Base-by-base conservation (phyloP, 2,113 vertebrate genomes). In the Orthochromis malagaraziensis region DNA sequence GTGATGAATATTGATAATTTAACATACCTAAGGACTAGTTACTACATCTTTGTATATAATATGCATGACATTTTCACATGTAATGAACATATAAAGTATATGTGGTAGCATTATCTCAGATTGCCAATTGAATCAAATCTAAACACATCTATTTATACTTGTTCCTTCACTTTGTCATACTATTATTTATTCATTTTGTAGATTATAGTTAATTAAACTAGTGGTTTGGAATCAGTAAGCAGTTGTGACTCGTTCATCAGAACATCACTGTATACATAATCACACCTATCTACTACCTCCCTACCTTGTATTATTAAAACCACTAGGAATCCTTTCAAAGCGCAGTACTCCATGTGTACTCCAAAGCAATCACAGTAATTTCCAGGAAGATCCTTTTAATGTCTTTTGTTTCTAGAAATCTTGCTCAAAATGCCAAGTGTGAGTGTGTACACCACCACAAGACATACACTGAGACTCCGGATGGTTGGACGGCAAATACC, bases 301-400 rank as follows among this genome's bases (percentile, higher is more conserved):
- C 24, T 96, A 97, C 96, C 96, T 95, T 88, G 91, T 79, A 93
- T 91, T 75, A 95, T 88, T 79, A 95, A 92, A 86, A 95, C 79
- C 89, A 92, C 55, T 31, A 96, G 82, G 83, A 95, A 86, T 93
- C 95, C 90, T 86, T 93, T 96, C 57, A 91, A 89, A 91, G 92
- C 49, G 81, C 63, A 58, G 81, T 84, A 90, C 40, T 94, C 94
- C 96, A 97, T 97, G 55, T 73, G 91, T 29, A 75, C 65, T 42
- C n/a, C 65, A 89, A 84, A 84, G 65, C 35, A 87, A 87, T 89
- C 77, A 75, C 51, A 77, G 82, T 31, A 13, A 87, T 21, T 88
- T 65, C n/a, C 54, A 65, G 55, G 86, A 79, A 87, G 33, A 88
- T 10, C 35, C 58, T 79, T 47, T 55, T 58, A 88, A 89, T 60